Percentiles rank a stretch among this genome's conserved stretches.
These are phyloP conservation scores for Tortricodes alternella DNA, from an alignment of 2,888 invertebrate genomes.

Conservation along the genomic window DNA sequence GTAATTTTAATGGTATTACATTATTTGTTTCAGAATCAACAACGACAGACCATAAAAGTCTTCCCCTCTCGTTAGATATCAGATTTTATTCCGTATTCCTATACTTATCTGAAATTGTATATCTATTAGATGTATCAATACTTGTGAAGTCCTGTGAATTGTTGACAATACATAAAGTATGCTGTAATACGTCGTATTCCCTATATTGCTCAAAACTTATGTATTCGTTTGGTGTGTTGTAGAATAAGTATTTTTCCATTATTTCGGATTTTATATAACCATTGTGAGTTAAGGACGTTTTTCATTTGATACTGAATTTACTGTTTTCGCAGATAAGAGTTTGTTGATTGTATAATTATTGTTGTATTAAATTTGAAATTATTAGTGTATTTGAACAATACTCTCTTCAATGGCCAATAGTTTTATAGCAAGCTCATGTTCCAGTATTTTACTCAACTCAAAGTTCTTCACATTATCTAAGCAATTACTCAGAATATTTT, in stretches of 20 bases:
- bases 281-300: slow-evolving; percentile 26
- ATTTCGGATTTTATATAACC: slow-evolving; percentile 40
- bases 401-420: slow-evolving; percentile 41
- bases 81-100: slow-evolving; percentile 77
- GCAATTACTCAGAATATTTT: slow-evolving; percentile 5
- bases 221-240: slow-evolving; percentile 50
- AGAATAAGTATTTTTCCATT: slow-evolving; percentile 42
- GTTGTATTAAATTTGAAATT: slow-evolving; percentile 20
- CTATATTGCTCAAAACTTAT: slow-evolving; percentile 74
- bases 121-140: slow-evolving; percentile 69
- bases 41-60: slow-evolving; percentile 79
- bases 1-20: slow-evolving; percentile 10
- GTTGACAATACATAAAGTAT: slow-evolving; percentile 77
- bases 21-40: slow-evolving; percentile 62
- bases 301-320: background rate
- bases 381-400: slow-evolving; percentile 19
- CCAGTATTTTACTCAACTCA: slow-evolving; percentile 12
- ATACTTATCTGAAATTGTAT: slow-evolving; percentile 76
- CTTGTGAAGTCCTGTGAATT: slow-evolving; percentile 67
- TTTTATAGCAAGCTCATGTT: slow-evolving; percentile 27
- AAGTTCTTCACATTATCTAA: slow-evolving; percentile 7
- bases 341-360: slow-evolving; percentile 25
- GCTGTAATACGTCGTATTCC: slow-evolving; percentile 68
- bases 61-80: slow-evolving; percentile 77
- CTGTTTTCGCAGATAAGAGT: background rate